Base-by-base conservation (phyloP, 2,888 invertebrate genomes). In the Smittia sp. region DNA sequence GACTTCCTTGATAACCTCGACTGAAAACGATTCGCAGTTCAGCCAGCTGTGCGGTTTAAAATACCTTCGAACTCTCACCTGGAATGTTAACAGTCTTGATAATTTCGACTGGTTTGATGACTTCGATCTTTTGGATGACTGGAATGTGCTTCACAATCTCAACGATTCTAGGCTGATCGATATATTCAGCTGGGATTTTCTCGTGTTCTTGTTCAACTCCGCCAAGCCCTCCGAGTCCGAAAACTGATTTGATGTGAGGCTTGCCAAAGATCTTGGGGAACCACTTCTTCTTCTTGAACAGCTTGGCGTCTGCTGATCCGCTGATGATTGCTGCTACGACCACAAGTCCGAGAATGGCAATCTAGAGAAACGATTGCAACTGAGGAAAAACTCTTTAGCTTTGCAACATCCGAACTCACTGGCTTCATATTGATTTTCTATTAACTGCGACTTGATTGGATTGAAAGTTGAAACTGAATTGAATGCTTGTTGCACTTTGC, bases 61-160 rank as follows among this genome's bases (percentile, higher is more conserved):
- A 38, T 9, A 38, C 38, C 11, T 38, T 38, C 11, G 13, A 32
- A n/a, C 46, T 39, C 11, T 46, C 46, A 68, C 68, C 68, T 54
- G 69, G 69, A 1, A 70, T 24, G 20, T 24, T 25, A 25, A 70
- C 18, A 25, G 54, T 54, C 15, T 13, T 25, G 9, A 70, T 54
- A 9, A 73, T 27, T 65, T 73, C 73, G 3, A 73, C 65, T 2
- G 63, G 65, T 18, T 73, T 73, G 18, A 73, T 73, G 38, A 74
- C 58, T 62, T 72, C 72, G 1, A 72, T 66, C 24, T 73, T 73
- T 66, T 70, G 67, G 32, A 65, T 52, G 24, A 74, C 63, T 11
- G 72, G 72, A 18, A 72, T 62, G 18, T 72, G 72, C 20, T 72
- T 72, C 0, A 72, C 39, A 20, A 72, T 72, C 11, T 72, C 72